A percentile compares a stretch with the other conserved stretches of the same genome.
These are phyloP conservation scores for Xiphophorus couchianus DNA, from an alignment of 2,113 vertebrate species.

Conservation along the genomic window DNA sequence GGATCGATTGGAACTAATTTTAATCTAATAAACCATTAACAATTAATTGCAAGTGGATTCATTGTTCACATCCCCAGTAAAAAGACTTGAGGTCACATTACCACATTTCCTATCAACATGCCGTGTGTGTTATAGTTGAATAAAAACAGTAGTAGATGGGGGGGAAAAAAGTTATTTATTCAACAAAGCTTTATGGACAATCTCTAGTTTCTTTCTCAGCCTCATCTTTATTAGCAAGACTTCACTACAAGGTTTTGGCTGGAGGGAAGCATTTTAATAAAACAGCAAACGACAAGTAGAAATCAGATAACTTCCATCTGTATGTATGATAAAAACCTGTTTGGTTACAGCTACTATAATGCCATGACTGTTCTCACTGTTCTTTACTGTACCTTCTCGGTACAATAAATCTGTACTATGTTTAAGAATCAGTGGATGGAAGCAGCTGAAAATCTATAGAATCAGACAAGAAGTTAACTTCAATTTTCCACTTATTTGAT, in stretches of 20 bases:
- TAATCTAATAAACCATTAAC: too few relatives aligned
- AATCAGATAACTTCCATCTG: not conserved
- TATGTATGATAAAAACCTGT: too few relatives aligned
- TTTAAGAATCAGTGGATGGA: not conserved
- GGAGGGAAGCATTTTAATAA: not conserved
- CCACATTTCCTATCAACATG: too few relatives aligned
- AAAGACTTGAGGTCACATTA: too few relatives aligned
- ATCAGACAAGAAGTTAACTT: not conserved
- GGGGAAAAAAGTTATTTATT: too few relatives aligned
- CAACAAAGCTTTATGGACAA: not conserved
- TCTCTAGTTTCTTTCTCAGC: not conserved
- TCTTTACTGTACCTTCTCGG: too few relatives aligned
- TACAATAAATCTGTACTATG: not conserved
- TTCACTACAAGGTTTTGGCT: not conserved
- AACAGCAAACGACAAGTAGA: too few relatives aligned
- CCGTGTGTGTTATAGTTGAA: not conserved
- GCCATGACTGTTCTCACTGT: too few relatives aligned
- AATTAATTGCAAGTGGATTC: too few relatives aligned
- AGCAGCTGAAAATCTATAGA: not conserved
- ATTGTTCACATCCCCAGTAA: too few relatives aligned
- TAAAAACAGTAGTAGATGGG: not conserved
- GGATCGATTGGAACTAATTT: too few relatives aligned
- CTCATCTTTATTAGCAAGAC: too few relatives aligned
- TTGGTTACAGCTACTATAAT: not conserved
- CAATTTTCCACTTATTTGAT: not conserved